Evolutionary conservation across 2,888 invertebrate genomes (phyloP).

Genomic region (Elegia similella): DNA sequence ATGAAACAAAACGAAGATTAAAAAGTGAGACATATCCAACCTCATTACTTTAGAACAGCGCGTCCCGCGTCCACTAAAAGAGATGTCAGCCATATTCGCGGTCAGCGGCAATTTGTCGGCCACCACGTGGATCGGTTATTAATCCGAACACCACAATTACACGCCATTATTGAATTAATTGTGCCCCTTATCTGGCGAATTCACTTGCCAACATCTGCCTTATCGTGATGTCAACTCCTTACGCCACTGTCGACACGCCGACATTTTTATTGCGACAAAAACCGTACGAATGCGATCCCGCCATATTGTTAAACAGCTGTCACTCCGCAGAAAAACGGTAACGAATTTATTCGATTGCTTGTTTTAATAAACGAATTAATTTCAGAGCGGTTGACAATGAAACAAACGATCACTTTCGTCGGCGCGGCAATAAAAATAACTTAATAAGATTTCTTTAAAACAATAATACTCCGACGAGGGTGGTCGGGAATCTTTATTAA

Average conservation of each 20-base stretch:
- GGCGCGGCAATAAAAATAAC: constrained; percentile 59
- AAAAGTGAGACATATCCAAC: constrained; percentile 27
- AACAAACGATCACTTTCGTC: constrained; percentile 52
- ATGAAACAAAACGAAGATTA: constrained; percentile 38
- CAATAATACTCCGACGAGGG: constrained; percentile 70
- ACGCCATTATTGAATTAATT: constrained; percentile 62
- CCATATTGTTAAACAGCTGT: constrained; percentile 44
- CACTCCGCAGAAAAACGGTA: constrained; percentile 31
- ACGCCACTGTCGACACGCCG: constrained; percentile 39
- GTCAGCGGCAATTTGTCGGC: constrained; percentile 66
- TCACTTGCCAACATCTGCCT: constrained; percentile 41
- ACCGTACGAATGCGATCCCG: constrained; percentile 39
- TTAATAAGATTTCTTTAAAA: constrained; percentile 68
- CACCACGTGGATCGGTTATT: constrained; percentile 69
- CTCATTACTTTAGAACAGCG: constrained; percentile 31
- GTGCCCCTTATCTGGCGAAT: constrained; percentile 62
- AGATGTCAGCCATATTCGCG: constrained; percentile 46
- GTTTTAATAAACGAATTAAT: constrained; percentile 40
- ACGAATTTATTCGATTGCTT: constrained; percentile 36
- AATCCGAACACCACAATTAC: constrained; percentile 66
- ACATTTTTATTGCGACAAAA: constrained; percentile 58
- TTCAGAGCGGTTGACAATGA: constrained; percentile 53
- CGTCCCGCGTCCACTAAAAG: constrained; percentile 34
- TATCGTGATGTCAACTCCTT: constrained; percentile 52
- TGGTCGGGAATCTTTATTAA: constrained; percentile 80